Conservation (phyloP, 2,113 vertebrate genomes). For the Microcebus griseorufus region DNA sequence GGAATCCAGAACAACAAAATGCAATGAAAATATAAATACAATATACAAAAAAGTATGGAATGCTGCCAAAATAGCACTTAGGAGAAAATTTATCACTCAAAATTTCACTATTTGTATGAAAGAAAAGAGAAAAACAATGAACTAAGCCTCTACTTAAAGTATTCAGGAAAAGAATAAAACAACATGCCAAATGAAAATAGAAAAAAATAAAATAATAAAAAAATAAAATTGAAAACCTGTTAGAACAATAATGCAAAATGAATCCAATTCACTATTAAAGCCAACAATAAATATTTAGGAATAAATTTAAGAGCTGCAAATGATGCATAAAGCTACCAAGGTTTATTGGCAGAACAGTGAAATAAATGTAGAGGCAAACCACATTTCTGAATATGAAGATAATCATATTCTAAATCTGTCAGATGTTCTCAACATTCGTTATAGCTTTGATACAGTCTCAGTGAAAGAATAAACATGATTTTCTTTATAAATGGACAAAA, state of each 20-base stretch:
- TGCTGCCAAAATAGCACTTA: conserved; percentile 74
- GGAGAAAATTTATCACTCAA: conserved; percentile 57
- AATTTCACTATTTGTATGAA: conserved; percentile 30
- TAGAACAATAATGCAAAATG: conserved; percentile 31
- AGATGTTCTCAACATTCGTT: background rate
- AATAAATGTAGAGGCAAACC: conserved; percentile 30
- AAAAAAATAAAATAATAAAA: conserved; percentile 1
- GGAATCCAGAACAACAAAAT: conserved; percentile 64
- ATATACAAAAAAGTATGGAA: conserved; percentile 51
- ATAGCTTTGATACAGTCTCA: background rate
- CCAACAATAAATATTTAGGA: conserved; percentile 52
- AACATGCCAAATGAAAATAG: conserved; percentile 28
- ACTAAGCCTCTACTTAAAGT: conserved; percentile 38
- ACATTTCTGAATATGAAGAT: background rate
- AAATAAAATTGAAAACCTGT: conserved; percentile 45
- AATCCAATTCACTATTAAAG: conserved; percentile 29
- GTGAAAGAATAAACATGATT: background rate
- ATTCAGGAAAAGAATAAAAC: conserved; percentile 51
- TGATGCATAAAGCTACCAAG: background rate
- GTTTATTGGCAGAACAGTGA: conserved; percentile 11
- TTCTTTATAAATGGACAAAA: background rate
- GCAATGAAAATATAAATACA: conserved; percentile 68
- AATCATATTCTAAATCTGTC: conserved; percentile 7
- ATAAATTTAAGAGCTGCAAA: conserved; percentile 44
- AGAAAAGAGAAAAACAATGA: conserved; percentile 55